These are phyloP conservation scores for Scaptomyza hsui DNA, from an alignment of 1,140 invertebrate species.

Conservation along the genomic window DNA sequence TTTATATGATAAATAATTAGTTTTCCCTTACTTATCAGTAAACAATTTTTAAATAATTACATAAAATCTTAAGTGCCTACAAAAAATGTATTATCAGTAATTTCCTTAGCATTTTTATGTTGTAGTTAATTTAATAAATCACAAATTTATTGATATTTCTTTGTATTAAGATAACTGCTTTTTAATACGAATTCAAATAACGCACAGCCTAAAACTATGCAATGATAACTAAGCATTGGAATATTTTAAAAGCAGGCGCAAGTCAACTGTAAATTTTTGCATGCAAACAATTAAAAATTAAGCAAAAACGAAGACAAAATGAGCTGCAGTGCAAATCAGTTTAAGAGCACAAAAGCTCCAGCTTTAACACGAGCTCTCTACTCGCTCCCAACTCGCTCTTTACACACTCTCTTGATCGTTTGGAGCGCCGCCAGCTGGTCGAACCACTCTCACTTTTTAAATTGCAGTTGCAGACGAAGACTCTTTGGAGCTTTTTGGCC, in stretches of 20 bases:
- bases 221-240: constrained; percentile 8
- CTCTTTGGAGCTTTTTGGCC: constrained; percentile 1
- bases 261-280: constrained; percentile 56
- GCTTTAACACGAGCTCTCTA: constrained; percentile 18
- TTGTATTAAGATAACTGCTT: background rate
- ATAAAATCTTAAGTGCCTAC: no score
- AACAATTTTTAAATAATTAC: no score
- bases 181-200: constrained; percentile 1
- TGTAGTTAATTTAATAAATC: background rate
- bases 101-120: no score
- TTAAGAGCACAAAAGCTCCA: constrained; percentile 29
- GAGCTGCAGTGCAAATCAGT: constrained; percentile 9
- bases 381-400: background rate
- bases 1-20: no score
- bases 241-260: background rate
- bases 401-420: background rate
- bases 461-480: constrained; percentile 21
- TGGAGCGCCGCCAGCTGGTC: constrained; percentile 8
- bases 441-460: constrained; percentile 65
- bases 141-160: background rate
- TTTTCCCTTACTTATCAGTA: no score
- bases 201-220: constrained; percentile 69
- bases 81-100: no score
- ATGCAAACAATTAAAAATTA: constrained; percentile 76
- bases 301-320: constrained; percentile 48